phyloP scores from a whole-genome alignment of 2,797 vertebrate species.

The Falco biarmicus region DNA sequence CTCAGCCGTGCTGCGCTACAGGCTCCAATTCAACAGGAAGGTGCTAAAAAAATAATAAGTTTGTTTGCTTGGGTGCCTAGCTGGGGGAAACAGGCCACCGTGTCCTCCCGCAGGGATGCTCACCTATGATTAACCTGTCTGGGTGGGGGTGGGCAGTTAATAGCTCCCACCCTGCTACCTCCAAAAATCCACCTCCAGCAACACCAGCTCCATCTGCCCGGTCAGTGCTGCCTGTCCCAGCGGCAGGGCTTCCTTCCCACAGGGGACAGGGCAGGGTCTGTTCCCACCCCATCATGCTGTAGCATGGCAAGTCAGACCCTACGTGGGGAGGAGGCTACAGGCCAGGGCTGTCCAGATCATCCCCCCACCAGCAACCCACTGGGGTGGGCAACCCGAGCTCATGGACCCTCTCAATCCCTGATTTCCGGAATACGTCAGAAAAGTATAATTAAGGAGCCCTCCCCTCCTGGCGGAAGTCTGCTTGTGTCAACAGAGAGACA shows the following conservation, averaged over 20 bases:
- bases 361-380: rapidly evolving
- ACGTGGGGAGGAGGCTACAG: rapidly evolving
- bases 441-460: conserved; percentile 58
- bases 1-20: background rate
- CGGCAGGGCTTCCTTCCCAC: background rate
- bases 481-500: conserved; percentile 67
- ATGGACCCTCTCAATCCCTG: background rate
- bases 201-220: rapidly evolving
- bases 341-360: background rate
- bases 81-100: rapidly evolving
- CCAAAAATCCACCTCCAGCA: background rate
- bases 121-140: background rate
- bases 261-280: background rate
- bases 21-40: background rate
- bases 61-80: rapidly evolving
- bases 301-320: background rate
- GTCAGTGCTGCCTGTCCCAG: rapidly evolving
- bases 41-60: background rate
- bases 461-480: conserved; percentile 62
- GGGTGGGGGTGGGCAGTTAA: rapidly evolving
- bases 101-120: background rate
- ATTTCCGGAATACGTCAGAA: conserved; percentile 31
- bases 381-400: background rate
- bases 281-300: rapidly evolving
- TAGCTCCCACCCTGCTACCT: background rate